These are phyloP conservation scores for Chiroxiphia lanceolata DNA, from an alignment of 2,797 vertebrate genomes.

Conservation along the genomic window DNA sequence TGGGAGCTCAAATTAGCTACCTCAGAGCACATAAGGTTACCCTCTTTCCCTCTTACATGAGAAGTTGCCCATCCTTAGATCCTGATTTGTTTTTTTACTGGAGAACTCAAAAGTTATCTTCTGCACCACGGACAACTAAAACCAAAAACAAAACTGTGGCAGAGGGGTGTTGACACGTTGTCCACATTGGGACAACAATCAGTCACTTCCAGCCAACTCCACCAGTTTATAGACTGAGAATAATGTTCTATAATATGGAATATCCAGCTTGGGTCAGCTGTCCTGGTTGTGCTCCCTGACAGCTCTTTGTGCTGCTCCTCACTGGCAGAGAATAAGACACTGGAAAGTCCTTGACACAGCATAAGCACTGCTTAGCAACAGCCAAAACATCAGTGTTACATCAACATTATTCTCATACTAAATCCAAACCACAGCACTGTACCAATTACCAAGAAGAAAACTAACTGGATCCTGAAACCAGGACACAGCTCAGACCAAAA, in stretches of 20 bases:
- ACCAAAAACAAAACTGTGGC: rapidly evolving
- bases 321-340: neutral
- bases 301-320: neutral
- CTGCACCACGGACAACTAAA: neutral
- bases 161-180: neutral
- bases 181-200: neutral
- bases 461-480: neutral
- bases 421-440: neutral
- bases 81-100: neutral
- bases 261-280: neutral
- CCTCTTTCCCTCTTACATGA: neutral
- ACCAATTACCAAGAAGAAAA: neutral
- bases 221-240: neutral
- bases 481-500: neutral
- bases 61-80: neutral
- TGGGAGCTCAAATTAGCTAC: neutral
- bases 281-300: neutral
- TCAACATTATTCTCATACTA: neutral
- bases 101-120: neutral
- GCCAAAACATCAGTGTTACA: neutral
- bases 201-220: neutral
- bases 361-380: neutral
- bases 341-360: neutral
- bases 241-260: neutral
- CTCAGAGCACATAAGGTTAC: neutral